Evolutionary conservation across 2,113 vertebrate genomes (phyloP), one percentile per base, ranked within the genome.

Genomic region (Lasiurus cinereus): DNA sequence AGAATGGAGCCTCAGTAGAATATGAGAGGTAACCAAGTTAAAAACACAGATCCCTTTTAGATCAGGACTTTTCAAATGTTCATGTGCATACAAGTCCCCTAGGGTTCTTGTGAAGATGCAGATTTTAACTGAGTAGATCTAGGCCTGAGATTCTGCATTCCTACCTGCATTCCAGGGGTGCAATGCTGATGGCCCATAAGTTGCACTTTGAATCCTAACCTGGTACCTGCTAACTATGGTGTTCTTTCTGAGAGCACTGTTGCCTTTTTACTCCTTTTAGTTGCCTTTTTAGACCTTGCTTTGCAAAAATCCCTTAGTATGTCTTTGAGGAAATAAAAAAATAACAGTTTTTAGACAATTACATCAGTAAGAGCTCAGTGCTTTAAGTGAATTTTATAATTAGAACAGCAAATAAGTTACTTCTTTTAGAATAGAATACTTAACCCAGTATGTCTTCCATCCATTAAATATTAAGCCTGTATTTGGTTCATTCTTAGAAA

Each of bases 311-410:
- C 46, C 39, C 22, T 90, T 77, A 54, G 5, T 82, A 1, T 78
- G 56, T 62, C 66, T 67, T 85, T 95, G 54, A 90, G 48, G 54
- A 92, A 95, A 78, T 9, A 72, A 76, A 72, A 72, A 73, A 33
- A 46, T 62, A 77, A 3, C 36, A 64, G 21, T 70, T 74, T 85
- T 67, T 73, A 94, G 73, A 77, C 48, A 84, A 3, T 24, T 18
- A 13, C 29, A 80, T 90, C 89, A 72, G 16, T 39, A 54, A 88
- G n/a, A 82, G 19, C 46, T 66, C 39, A 48, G 70, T 11, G 52
- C 27, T 94, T 92, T 94, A 84, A 92, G n/a, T 33, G 14, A 12
- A 39, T 70, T 66, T 83, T 92, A 82, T 82, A 95, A 95, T 74
- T 88, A 88, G 52, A 56, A 59, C 13, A 62, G 52, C 70, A 90